Evolutionary conservation across 1,140 invertebrate genomes (phyloP), one percentile per base, ranked within the genome.

Genomic region (Brachionus rotundiformis): DNA sequence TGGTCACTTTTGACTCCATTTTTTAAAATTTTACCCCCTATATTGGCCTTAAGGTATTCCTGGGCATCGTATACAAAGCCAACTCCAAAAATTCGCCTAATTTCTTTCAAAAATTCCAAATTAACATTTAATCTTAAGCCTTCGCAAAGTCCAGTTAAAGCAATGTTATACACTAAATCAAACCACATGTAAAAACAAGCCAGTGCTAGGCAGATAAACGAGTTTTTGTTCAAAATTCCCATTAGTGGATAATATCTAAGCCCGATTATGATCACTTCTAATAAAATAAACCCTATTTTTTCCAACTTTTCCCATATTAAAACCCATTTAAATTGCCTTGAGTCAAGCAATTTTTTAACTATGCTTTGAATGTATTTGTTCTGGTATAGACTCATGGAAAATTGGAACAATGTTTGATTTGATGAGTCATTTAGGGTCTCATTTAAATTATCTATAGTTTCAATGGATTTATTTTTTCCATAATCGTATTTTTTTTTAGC

Each of bases 151-250:
- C 76, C 76, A 25, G 76, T 79, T 8, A 79, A 13, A 2, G 59
- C 25, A 11, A 79, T 31, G 19, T 54, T 79, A 25, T 79, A 79
- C 23, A 79, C 33, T 1, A 79, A 27, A 63, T 79, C 59, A 27
- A 79, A 23, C 76, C 76, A 79, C 23, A 79, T 79, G 47, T 79
- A 79, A 36, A 41, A 8, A 59, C n/a, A 79, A 61, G 47, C 76
- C 19, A 79, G 16, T 29, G 27, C 11, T 5, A 79, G 13, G 8
- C 76, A 79, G 11, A 41, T 33, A 3, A 79, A 16, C 41, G 76
- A 79, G 8, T 79, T 79, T 54, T 33, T 79, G 16, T 79, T 49
- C 47, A 79, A 23, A 13, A 79, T 41, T 7, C 76, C 47, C 47
- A 79, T 54, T 16, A 79, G 25, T 2, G 76, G 76, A 61, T 79